phyloP scores from a whole-genome alignment of 2,888 invertebrate genomes.

The Odontothrips loti region DNA sequence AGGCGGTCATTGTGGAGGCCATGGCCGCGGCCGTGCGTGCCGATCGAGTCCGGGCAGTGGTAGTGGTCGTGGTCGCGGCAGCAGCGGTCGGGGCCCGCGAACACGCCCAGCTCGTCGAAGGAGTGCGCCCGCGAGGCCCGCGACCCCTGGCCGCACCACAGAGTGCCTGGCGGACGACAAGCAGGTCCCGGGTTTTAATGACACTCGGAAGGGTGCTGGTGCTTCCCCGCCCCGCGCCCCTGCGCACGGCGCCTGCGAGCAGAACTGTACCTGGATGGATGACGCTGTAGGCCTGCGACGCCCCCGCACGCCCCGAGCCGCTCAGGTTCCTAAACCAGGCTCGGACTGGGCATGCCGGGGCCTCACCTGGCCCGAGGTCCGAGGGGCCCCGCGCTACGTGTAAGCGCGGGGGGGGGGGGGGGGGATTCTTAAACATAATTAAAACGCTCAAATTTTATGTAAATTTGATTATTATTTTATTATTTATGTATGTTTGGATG shows the following conservation, averaged over 20 bases:
- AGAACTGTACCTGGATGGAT: neutral
- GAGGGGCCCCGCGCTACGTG: too few species aligned
- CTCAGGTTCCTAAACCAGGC: too few species aligned
- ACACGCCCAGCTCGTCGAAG: constrained; percentile 61
- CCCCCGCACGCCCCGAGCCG: neutral
- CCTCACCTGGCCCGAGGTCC: too few species aligned
- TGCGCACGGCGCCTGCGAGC: neutral
- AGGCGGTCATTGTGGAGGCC: constrained; percentile 65
- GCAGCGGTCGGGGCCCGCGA: constrained; percentile 63
- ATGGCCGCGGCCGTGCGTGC: constrained; percentile 57
- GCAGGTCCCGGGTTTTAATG: too few species aligned
- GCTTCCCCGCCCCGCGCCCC: constrained; percentile 16
- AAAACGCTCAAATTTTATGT: too few species aligned
- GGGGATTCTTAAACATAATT: too few species aligned
- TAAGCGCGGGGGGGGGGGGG: too few species aligned
- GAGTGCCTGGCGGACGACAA: too few species aligned
- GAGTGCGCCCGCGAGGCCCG: constrained; percentile 57
- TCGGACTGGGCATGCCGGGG: too few species aligned
- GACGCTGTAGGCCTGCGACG: neutral
- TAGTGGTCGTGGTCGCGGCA: constrained; percentile 71
- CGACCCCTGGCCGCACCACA: constrained; percentile 74
- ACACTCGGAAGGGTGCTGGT: too few species aligned
- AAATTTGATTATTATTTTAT: too few species aligned
- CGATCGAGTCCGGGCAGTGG: constrained; percentile 60
- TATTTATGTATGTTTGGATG: too few species aligned